Conservation (phyloP, 2,797 vertebrate genomes). For the Triplophysa bombifrons region DNA sequence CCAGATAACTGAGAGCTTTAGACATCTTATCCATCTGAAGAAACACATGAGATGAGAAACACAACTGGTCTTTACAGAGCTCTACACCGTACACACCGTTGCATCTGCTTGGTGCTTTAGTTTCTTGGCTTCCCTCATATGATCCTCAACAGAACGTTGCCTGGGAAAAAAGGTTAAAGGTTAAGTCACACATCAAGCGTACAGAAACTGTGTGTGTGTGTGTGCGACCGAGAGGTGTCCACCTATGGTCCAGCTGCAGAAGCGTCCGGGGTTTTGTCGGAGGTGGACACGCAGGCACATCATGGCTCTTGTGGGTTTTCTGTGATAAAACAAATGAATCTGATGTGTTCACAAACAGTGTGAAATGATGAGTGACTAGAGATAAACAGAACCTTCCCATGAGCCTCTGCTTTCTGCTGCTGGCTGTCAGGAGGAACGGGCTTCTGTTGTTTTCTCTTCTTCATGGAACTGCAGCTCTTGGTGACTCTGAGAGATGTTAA, state of each 20-base stretch:
- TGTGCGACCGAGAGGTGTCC: neutral
- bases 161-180: slow-evolving; percentile 66
- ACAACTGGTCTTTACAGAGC: neutral
- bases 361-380: neutral
- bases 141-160: slow-evolving; percentile 81
- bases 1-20: slow-evolving; percentile 90
- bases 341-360: neutral
- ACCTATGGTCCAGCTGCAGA: slow-evolving; percentile 9
- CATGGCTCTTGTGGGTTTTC: neutral
- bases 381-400: slow-evolving; percentile 67
- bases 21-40: slow-evolving; percentile 83
- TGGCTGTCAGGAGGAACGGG: slow-evolving; percentile 43
- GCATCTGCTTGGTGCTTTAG: slow-evolving; percentile 94
- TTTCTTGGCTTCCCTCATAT: slow-evolving; percentile 91
- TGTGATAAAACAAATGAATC: neutral
- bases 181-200: neutral
- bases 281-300: no score
- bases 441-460: slow-evolving; percentile 66
- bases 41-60: slow-evolving; percentile 1
- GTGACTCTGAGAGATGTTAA: slow-evolving; percentile 49
- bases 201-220: neutral
- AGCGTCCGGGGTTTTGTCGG: neutral
- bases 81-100: slow-evolving; percentile 73
- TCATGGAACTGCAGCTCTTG: slow-evolving; percentile 65
- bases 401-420: slow-evolving; percentile 62